These are phyloP conservation scores for Ornithoptera priamus DNA, from an alignment of 2,888 invertebrate species.

Conservation along the genomic window DNA sequence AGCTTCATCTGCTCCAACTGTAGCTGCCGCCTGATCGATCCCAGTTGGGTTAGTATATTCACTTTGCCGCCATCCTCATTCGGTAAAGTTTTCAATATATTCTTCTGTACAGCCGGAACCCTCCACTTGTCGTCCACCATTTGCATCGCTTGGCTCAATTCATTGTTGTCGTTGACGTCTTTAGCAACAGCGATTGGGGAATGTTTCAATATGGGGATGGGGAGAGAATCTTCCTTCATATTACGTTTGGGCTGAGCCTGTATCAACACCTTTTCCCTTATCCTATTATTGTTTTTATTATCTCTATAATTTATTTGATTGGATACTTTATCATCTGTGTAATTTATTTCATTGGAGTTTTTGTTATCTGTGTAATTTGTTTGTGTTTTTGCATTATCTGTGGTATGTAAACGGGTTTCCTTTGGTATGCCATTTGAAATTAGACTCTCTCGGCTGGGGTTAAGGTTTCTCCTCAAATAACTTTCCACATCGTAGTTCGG, in stretches of 20 bases:
- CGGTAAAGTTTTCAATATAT: constrained; percentile 72
- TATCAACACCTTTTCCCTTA: constrained; percentile 47
- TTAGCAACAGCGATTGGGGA: constrained; percentile 47
- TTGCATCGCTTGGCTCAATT: constrained; percentile 64
- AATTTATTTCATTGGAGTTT: not conserved
- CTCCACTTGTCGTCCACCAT: constrained; percentile 72
- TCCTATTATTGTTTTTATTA: constrained; percentile 32
- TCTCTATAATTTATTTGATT: not conserved
- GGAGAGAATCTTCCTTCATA: constrained; percentile 61
- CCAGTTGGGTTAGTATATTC: constrained; percentile 83
- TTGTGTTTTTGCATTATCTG: not conserved
- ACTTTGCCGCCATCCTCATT: constrained; percentile 74
- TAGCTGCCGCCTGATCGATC: constrained; percentile 83
- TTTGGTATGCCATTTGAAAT: constrained; percentile 31
- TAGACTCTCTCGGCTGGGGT: constrained; percentile 51
- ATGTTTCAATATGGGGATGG: constrained; percentile 83
- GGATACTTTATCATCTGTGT: constrained; percentile 7
- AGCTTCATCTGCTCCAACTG: constrained; percentile 83
- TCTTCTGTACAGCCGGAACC: constrained; percentile 84
- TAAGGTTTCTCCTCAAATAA: constrained; percentile 64
- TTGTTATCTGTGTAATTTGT: constrained; percentile 11
- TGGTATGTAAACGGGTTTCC: not conserved
- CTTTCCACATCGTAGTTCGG: constrained; percentile 67
- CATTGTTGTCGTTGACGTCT: constrained; percentile 35
- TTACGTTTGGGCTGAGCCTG: constrained; percentile 41